Evolutionary conservation across 1,140 invertebrate species (phyloP).

Genomic region (Eupristina koningsbergeri): DNA sequence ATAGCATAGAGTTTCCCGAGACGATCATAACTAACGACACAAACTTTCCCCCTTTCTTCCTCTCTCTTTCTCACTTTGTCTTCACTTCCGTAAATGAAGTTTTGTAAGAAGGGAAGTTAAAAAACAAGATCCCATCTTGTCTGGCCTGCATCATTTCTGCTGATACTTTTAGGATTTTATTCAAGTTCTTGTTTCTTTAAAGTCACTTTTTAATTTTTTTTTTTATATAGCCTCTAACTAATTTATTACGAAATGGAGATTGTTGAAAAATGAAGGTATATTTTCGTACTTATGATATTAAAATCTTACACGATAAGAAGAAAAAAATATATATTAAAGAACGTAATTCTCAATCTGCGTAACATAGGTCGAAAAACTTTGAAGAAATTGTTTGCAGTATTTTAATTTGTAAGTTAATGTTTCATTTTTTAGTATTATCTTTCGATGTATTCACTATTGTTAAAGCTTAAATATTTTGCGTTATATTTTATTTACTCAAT

Average conservation of each 20-base stretch:
- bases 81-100: slow-evolving; percentile 19
- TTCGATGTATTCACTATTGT: too few species aligned
- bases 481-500: too few species aligned
- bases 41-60: background rate
- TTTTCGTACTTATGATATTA: too few species aligned
- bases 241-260: background rate
- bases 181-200: background rate
- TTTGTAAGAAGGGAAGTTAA: background rate
- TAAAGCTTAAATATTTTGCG: too few species aligned
- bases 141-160: background rate
- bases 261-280: background rate
- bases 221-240: background rate
- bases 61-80: too few species aligned
- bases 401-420: too few species aligned
- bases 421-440: too few species aligned
- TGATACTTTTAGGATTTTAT: background rate
- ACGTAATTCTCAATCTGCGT: too few species aligned
- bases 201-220: background rate
- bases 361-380: too few species aligned
- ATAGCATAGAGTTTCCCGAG: slow-evolving; percentile 10
- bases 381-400: too few species aligned
- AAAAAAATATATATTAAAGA: too few species aligned
- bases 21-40: slow-evolving; percentile 11
- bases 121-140: background rate
- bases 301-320: too few species aligned